Evolutionary conservation across 2,113 vertebrate species (phyloP), one percentile per base, ranked within the genome.

Genomic region (Ovis canadensis): DNA sequence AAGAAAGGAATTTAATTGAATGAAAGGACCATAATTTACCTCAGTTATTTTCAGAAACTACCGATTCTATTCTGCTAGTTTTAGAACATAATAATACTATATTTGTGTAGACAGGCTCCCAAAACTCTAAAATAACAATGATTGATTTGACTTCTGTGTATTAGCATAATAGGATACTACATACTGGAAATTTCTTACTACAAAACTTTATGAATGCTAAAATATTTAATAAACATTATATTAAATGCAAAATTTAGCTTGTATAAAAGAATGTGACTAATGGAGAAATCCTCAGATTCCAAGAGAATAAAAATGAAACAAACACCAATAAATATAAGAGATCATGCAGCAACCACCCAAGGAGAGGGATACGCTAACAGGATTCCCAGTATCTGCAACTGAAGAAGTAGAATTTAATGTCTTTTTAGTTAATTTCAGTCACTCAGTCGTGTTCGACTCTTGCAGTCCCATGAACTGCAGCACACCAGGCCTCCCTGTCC

Each of bases 51-150:
- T 67, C 80, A 95, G 54, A 90, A 96, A 87, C 45, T 64, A 55
- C 40, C 16, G 1, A 16, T 55, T 93, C 15, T 57, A 90, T 13
- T 93, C 36, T 17, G 62, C 36, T 33, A 62, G 31, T 31, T 90
- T 95, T 82, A 86, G 15, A 67, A 74, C 33, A 21, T 16, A 19
- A 3, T 48, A 86, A 77, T 48, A n/a, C 3, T 43, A 19, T 31
- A 86, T 93, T 82, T 55, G 23, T 55, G 3, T 54, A 62, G 15
- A 74, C 9, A 55, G 7, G 23, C 57, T 81, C 5, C 36, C 40
- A 40, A 95, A 92, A 83, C 50, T 93, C 15, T 60, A 27, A 95
- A 96, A 71, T 55, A 62, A n/a, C 6, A 85, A 59, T 96, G 48
- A 88, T 78, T 87, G 15, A 55, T 85, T 80, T 92, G 33, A 9